phyloP scores from a whole-genome alignment of 2,797 vertebrate species.

The Hippopotamyrus pictus region DNA sequence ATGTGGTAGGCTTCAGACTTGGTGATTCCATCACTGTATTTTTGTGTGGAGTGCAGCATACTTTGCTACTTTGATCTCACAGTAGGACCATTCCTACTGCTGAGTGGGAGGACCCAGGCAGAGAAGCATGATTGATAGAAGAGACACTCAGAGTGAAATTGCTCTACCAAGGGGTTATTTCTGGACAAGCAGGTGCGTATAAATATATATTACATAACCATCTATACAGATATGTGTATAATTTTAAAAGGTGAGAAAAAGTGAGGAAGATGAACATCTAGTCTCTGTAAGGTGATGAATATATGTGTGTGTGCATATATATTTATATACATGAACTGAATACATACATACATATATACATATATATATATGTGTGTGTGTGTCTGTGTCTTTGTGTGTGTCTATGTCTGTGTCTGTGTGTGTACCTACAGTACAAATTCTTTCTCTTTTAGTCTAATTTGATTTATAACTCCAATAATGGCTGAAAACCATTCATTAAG shows the following conservation, averaged over 20 bases:
- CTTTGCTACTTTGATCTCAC: conserved; percentile 5
- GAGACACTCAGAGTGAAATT: neutral
- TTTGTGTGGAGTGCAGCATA: neutral
- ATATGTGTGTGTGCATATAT: neutral
- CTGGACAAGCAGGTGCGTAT: neutral
- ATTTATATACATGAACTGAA: conserved; percentile 2
- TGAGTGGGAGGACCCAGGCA: conserved; percentile 4
- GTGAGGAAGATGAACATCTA: neutral
- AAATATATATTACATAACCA: neutral
- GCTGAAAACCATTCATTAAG: neutral
- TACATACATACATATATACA: neutral
- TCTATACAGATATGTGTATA: neutral
- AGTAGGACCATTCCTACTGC: neutral
- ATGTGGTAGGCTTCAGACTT: neutral
- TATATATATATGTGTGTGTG: neutral
- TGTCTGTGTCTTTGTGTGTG: neutral
- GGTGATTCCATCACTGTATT: neutral
- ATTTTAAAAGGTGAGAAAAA: conserved; percentile 4
- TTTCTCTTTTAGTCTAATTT: conserved; percentile 1
- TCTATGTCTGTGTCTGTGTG: neutral
- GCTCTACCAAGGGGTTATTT: neutral
- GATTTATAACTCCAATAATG: conserved; percentile 10
- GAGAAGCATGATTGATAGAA: neutral
- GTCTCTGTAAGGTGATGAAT: neutral
- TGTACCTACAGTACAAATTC: neutral